These are phyloP conservation scores for Brassicogethes aeneus DNA, from an alignment of 2,888 invertebrate genomes.

Conservation along the genomic window DNA sequence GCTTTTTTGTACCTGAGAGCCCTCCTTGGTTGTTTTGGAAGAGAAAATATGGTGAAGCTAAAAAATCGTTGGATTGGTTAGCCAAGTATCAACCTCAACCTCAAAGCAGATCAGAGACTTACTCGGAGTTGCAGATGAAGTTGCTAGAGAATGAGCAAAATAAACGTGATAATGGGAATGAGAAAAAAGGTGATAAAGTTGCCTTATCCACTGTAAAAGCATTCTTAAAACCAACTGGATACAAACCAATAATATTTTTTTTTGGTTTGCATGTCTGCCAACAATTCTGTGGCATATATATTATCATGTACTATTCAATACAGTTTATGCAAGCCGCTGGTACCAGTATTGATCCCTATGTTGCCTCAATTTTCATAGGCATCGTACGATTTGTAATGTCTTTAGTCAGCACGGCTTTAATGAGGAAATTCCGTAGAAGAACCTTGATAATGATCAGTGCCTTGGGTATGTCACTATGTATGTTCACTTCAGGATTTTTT, in stretches of 20 bases:
- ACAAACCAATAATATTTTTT: conserved; percentile 48
- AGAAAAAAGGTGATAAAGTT: conserved; percentile 31
- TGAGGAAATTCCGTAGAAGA: conserved; percentile 43
- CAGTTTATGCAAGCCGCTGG: conserved; percentile 46
- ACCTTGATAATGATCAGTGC: conserved; percentile 43
- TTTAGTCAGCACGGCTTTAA: conserved; percentile 44
- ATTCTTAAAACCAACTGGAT: conserved; percentile 48
- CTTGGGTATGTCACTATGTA: conserved; percentile 45
- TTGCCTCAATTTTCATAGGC: conserved; percentile 47
- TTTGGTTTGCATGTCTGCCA: conserved; percentile 49
- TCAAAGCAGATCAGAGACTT: conserved; percentile 37
- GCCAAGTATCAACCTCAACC: conserved; percentile 39
- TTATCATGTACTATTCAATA: conserved; percentile 53
- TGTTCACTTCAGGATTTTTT: conserved; percentile 45
- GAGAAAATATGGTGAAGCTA: conserved; percentile 45
- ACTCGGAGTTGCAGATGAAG: conserved; percentile 45
- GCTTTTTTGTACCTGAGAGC: conserved; percentile 48
- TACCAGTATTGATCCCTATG: conserved; percentile 41
- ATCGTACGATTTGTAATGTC: conserved; percentile 46
- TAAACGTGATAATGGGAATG: conserved; percentile 34
- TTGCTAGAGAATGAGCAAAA: conserved; percentile 45
- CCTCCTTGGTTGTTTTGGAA: conserved; percentile 50
- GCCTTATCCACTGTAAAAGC: conserved; percentile 33
- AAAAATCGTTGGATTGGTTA: conserved; percentile 44
- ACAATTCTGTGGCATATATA: conserved; percentile 52